Conservation (phyloP, 2,888 invertebrate species). For the Agrochola lota region DNA sequence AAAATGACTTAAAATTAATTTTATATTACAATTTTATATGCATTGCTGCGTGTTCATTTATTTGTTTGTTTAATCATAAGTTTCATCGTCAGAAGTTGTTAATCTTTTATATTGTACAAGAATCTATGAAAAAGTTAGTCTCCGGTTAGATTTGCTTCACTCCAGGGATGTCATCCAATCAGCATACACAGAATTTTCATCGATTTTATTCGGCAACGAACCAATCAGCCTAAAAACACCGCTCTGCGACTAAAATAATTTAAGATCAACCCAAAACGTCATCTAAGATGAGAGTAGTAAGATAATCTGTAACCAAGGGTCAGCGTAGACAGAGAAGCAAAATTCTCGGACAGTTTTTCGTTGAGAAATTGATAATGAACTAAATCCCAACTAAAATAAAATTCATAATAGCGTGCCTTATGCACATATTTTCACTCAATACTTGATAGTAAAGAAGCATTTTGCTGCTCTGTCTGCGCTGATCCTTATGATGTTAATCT, state of each 20-base stretch:
- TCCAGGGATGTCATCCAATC: constrained; percentile 45
- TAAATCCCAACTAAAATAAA: not conserved
- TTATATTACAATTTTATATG: not conserved
- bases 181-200: constrained; percentile 28
- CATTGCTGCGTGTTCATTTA: not conserved
- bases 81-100: not conserved
- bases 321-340: too few relatives aligned
- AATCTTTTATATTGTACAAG: not conserved
- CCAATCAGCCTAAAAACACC: constrained; percentile 25
- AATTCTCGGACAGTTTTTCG: not conserved
- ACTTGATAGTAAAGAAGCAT: not conserved
- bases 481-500: constrained; percentile 18
- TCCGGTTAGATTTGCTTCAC: constrained; percentile 34
- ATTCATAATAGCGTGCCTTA: not conserved
- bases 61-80: not conserved
- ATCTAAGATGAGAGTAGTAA: not conserved
- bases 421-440: not conserved
- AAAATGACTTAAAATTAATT: not conserved
- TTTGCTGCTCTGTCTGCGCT: not conserved
- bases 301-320: not conserved
- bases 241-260: constrained; percentile 1
- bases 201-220: constrained; percentile 26
- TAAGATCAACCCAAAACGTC: not conserved
- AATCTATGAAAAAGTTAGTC: constrained; percentile 22
- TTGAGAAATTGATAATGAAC: not conserved